Conservation (phyloP, 2,888 invertebrate species). For the Abscondita cerata region DNA sequence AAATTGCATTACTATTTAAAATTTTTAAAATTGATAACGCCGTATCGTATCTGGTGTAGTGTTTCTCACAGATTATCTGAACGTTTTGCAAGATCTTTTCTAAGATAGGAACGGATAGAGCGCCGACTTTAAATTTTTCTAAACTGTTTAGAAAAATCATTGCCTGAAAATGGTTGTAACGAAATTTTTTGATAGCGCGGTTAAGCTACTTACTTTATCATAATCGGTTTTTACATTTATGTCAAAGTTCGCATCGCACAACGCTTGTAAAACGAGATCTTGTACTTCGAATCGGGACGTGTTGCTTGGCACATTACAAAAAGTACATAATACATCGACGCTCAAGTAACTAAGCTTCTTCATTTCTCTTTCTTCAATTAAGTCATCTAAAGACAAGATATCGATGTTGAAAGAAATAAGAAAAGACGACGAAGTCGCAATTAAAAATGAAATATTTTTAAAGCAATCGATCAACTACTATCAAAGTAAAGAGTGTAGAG, state of each 20-base stretch:
- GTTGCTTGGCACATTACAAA: constrained; percentile 42
- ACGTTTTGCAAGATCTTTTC: constrained; percentile 48
- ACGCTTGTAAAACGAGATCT: constrained; percentile 39
- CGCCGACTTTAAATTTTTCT: constrained; percentile 41
- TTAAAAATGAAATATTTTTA: no score
- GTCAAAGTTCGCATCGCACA: constrained; percentile 44
- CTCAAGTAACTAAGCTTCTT: not conserved
- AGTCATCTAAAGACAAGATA: no score
- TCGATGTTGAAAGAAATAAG: no score
- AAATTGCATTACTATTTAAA: constrained; percentile 43
- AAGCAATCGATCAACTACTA: no score
- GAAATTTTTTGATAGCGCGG: not conserved
- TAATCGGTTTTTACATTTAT: constrained; percentile 42
- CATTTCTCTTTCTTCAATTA: not conserved
- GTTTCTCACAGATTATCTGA: constrained; percentile 47
- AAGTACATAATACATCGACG: constrained; percentile 43
- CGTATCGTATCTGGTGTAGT: constrained; percentile 50
- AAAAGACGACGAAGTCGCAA: no score
- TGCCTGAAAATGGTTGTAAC: constrained; percentile 40
- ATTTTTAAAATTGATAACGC: constrained; percentile 51
- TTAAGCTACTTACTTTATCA: constrained; percentile 41
- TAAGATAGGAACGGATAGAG: constrained; percentile 44
- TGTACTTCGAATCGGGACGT: constrained; percentile 40
- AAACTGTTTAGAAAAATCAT: constrained; percentile 53
- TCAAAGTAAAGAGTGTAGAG: no score